Evolutionary conservation across 2,888 invertebrate genomes (phyloP), one percentile per base, ranked within the genome.

Genomic region (Metalampra italica): DNA sequence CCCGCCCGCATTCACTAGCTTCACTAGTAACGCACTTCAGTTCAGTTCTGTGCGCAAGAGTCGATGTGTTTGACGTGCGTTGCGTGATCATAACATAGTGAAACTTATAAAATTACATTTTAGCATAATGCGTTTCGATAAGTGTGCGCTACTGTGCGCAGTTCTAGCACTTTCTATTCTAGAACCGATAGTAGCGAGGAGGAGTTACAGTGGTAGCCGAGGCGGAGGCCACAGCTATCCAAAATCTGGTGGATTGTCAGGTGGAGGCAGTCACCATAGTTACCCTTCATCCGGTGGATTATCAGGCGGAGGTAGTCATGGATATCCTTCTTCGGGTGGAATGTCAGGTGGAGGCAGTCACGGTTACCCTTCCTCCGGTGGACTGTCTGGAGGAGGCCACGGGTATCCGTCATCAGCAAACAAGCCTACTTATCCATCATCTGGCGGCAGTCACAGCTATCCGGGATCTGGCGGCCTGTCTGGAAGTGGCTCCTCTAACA

Each of bases 81-180:
- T 37, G 30, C 29, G 29, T 39, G 29, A 15, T 46, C 13, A 13
- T 22, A 40, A 15, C 11, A 30, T 12, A 14, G 39, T 40, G 39
- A 46, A 40, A 43, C 13, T 13, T 4, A 32, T 36, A 29, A 29
- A 30, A 39, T 37, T 29, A 29, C 36, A 37, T 29, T n/a, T 48
- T 57, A 50, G 53, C 56, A 66, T 44, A 52, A 81, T 79, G 79
- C 62, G 64, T 52, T 57, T 62, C 36, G 56, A 60, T 34, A 66
- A 66, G 59, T 72, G 68, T 62, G 67, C 65, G 56, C 60, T 82
- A 39, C 60, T 82, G 50, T 77, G 73, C 58, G 71, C 72, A 45
- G 51, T 77, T 51, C 50, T 78, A 54, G 61, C 80, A 54, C 48
- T 82, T 60, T 65, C 66, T 52, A 49, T 66, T 44, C 57, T 64